Evolutionary conservation across 2,888 invertebrate species (phyloP).

Genomic region (Harpalus rufipes): DNA sequence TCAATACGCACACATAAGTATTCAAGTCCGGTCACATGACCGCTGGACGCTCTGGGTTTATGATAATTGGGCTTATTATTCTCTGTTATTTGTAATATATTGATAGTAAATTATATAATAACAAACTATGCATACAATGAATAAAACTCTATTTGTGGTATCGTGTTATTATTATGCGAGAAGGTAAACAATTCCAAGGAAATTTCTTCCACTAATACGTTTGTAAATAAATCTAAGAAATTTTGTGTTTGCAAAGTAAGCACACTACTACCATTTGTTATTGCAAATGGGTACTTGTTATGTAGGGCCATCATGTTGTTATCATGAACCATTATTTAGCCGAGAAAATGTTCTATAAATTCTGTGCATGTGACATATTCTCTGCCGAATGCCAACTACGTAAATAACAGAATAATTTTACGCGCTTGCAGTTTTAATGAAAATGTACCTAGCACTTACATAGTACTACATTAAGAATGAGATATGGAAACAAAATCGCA

Average conservation of each 20-base stretch:
- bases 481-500: not conserved
- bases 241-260: constrained; percentile 4
- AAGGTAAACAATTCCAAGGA: not conserved
- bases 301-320: constrained; percentile 32
- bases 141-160: not conserved
- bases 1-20: no score
- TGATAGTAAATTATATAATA: not conserved
- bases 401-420: constrained; percentile 16
- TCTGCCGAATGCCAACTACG: constrained; percentile 4
- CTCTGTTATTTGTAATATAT: not conserved
- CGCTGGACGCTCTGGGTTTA: no score
- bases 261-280: constrained; percentile 16
- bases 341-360: constrained; percentile 34
- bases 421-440: constrained; percentile 10
- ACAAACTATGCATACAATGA: not conserved
- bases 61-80: no score
- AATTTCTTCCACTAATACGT: not conserved
- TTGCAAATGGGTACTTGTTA: constrained; percentile 15
- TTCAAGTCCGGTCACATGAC: no score
- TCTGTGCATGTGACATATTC: constrained; percentile 8
- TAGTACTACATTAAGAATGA: constrained; percentile 8
- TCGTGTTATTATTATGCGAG: not conserved
- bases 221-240: constrained; percentile 22
- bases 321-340: constrained; percentile 39
- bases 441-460: not conserved